Evolutionary conservation across 1,140 invertebrate species (phyloP).

Genomic region (Bradynema listronoti): DNA sequence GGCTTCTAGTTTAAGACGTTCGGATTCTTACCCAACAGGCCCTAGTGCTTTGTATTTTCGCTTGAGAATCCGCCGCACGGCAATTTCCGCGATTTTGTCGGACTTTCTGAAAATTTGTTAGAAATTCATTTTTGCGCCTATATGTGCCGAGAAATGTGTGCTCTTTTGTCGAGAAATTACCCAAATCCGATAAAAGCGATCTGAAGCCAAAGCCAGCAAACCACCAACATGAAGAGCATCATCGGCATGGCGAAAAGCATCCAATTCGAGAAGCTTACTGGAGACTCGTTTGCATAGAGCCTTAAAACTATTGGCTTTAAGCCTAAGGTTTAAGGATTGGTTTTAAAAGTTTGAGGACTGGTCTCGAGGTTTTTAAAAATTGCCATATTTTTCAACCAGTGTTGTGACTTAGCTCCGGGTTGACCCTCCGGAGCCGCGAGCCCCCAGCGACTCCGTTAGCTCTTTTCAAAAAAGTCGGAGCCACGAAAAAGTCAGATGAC

Average conservation of each 20-base stretch:
- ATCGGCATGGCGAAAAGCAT: constrained; percentile 5
- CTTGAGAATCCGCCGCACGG: neutral
- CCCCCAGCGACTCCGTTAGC: too few relatives aligned
- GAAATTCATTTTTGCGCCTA: neutral
- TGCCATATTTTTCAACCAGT: neutral
- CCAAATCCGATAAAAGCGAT: constrained; percentile 68
- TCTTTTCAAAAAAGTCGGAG: too few relatives aligned
- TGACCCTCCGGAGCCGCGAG: too few relatives aligned
- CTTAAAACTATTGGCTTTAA: constrained; percentile 11
- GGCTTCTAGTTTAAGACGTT: constrained; percentile 2
- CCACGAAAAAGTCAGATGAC: too few relatives aligned
- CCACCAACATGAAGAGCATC: constrained; percentile 46
- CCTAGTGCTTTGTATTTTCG: neutral
- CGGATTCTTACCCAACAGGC: constrained; percentile 11
- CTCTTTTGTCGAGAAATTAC: too few relatives aligned
- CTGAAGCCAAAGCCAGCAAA: constrained; percentile 67
- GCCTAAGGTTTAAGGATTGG: neutral
- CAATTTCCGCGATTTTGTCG: neutral
- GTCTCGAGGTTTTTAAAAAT: neutral
- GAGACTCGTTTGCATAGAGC: constrained; percentile 23
- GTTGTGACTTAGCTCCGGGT: too few relatives aligned
- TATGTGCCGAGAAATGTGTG: too few relatives aligned
- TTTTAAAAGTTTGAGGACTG: neutral
- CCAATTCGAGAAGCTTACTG: constrained; percentile 66
- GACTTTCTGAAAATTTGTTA: neutral